A percentile compares a stretch with the other conserved stretches of the same genome.
Conservation (phyloP, 2,113 vertebrate genomes). For the Eubucco bourcierii region DNA sequence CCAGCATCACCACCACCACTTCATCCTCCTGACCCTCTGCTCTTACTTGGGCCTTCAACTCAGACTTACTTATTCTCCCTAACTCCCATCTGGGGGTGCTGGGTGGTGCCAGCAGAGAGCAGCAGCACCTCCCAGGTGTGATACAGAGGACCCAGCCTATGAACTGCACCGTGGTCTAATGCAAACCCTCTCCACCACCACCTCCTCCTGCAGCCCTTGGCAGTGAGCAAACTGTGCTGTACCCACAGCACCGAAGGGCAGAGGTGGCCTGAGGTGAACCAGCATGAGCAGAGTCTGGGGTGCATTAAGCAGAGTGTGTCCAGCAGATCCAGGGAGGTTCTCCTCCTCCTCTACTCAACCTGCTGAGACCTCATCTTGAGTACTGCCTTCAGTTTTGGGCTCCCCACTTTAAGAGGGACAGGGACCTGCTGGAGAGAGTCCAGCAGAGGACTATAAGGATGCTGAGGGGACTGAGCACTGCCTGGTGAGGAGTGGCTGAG, state of each 20-base stretch:
- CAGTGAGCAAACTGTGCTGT: fast-evolving
- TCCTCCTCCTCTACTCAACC: too few relatives aligned
- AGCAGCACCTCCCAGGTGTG: neutral
- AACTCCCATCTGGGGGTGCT: neutral
- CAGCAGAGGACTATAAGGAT: too few relatives aligned
- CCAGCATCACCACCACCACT: neutral
- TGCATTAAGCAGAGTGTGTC: too few relatives aligned
- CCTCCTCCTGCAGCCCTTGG: neutral
- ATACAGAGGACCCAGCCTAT: neutral
- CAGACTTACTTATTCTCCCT: fast-evolving
- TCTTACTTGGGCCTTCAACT: neutral
- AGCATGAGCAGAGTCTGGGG: too few relatives aligned
- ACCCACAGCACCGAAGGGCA: neutral
- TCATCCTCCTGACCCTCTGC: neutral
- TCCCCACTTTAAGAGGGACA: too few relatives aligned
- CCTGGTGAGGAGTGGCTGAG: too few relatives aligned
- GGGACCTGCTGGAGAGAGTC: too few relatives aligned
- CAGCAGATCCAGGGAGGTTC: too few relatives aligned
- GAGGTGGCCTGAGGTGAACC: too few relatives aligned
- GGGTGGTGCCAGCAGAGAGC: neutral
- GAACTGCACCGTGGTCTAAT: neutral
- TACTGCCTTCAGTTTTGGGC: too few relatives aligned
- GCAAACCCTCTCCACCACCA: neutral
- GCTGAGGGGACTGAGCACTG: too few relatives aligned
- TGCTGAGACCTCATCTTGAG: too few relatives aligned